Evolutionary conservation across 2,113 vertebrate genomes (phyloP).

Genomic region (Clinocottus analis): DNA sequence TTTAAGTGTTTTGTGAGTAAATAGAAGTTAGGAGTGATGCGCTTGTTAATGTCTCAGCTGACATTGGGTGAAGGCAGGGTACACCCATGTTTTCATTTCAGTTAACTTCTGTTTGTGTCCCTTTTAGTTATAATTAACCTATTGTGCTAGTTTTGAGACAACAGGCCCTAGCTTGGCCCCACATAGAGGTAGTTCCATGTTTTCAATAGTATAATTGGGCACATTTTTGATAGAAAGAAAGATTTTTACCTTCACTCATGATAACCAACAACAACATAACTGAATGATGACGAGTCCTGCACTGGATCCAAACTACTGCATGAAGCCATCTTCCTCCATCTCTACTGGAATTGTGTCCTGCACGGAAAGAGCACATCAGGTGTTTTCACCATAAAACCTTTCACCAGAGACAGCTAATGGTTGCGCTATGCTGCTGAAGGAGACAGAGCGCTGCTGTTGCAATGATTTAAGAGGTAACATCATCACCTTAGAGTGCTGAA

Average conservation of each 20-base stretch:
- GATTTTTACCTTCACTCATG: neutral
- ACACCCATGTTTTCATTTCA: too few relatives aligned
- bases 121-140: neutral
- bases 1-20: too few relatives aligned
- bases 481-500: neutral
- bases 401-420: neutral
- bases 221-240: too few relatives aligned
- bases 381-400: neutral
- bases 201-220: too few relatives aligned
- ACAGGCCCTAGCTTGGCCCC: neutral
- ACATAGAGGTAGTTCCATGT: too few relatives aligned
- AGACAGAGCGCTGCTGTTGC: neutral
- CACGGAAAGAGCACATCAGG: too few relatives aligned
- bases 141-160: neutral
- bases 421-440: neutral
- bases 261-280: neutral
- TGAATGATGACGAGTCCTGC: neutral
- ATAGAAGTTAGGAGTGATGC: too few relatives aligned
- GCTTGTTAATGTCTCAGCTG: too few relatives aligned
- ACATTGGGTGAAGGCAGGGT: too few relatives aligned
- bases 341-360: neutral
- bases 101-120: neutral
- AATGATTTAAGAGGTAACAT: neutral
- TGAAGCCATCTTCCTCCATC: neutral
- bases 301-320: neutral